Base-by-base conservation (phyloP, 1,140 invertebrate genomes). In the Brachionus calyciflorus region DNA sequence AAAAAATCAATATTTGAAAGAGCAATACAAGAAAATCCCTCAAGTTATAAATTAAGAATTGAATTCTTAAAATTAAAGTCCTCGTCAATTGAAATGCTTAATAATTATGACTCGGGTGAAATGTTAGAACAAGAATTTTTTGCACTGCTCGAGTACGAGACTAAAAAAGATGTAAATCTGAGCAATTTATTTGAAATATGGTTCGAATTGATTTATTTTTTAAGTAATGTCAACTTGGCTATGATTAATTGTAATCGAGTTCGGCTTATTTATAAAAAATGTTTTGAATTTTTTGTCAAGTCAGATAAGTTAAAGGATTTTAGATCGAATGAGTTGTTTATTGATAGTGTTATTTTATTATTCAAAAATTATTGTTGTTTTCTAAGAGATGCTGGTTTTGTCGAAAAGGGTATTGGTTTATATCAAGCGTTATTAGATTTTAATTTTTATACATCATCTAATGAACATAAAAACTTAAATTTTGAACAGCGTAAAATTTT, bases 341-440 rank as follows among this genome's bases (percentile, higher is more conserved):
- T 10, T 28, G 40, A 28, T 26, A 40, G 21, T 17, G 28, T 70
- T 51, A 28, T 28, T 49, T 51, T 44, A 28, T 33, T 70, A 10
- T 21, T 26, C 19, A 30, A 73, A 12, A n/a, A 12, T 28, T 73
- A 51, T 55, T 51, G 44, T 55, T 14, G 3, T 9, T 73, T 51
- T 73, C 30, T 73, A 4, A 48, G 46, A 17, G 24, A 73, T 10
- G 33, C 19, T 55, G 69, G 69, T 7, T 73, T 51, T 10, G 14
- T 73, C n/a, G 69, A 73, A 73, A 73, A 73, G 51, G 19, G 21
- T n/a, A 55, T 73, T 9, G 69, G 69, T 7, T 2, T 55, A 21
- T 73, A 51, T 51, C 69, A 73, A 51, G 69, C 69, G 19, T 33
- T 73, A 6, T 9, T 73, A 3, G 69, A 73, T 41, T 73, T 73